These are phyloP conservation scores for Atopsyche davidsoni DNA, from an alignment of 1,140 invertebrate species.

Conservation along the genomic window DNA sequence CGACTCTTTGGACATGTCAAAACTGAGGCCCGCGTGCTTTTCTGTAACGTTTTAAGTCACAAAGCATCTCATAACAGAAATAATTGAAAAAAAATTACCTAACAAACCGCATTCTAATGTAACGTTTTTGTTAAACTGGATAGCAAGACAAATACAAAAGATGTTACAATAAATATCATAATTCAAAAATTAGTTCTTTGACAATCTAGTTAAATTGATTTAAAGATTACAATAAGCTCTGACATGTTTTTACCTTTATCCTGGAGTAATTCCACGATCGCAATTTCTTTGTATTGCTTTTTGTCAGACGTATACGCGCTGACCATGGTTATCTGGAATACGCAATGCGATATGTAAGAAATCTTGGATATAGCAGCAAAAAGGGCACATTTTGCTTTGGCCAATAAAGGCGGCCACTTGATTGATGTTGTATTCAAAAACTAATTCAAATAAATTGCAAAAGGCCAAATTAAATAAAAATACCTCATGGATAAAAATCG, in stretches of 20 bases:
- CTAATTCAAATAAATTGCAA: too few species aligned
- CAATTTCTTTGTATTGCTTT: slow-evolving; percentile 16
- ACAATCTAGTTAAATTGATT: background rate
- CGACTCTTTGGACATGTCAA: slow-evolving; percentile 5
- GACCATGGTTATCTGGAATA: slow-evolving; percentile 15
- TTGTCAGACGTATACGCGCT: slow-evolving; percentile 8
- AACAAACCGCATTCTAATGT: background rate
- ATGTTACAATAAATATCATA: too few species aligned
- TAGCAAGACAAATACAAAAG: background rate
- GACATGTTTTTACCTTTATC: background rate
- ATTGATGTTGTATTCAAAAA: too few species aligned
- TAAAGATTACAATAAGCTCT: background rate
- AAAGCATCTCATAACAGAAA: too few species aligned
- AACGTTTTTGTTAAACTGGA: background rate
- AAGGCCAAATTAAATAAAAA: too few species aligned
- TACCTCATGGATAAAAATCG: background rate
- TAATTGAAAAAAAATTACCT: background rate
- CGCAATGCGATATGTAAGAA: background rate
- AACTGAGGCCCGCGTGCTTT: background rate
- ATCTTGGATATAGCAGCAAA: too few species aligned
- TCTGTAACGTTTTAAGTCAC: too few species aligned
- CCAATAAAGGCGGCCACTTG: too few species aligned
- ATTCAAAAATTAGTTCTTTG: too few species aligned
- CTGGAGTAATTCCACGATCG: background rate
- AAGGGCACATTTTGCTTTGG: too few species aligned